A percentile compares a stretch with the other conserved stretches of the same genome.
These are phyloP conservation scores for Meliscaeva auricollis DNA, from an alignment of 2,888 invertebrate genomes.

Conservation along the genomic window DNA sequence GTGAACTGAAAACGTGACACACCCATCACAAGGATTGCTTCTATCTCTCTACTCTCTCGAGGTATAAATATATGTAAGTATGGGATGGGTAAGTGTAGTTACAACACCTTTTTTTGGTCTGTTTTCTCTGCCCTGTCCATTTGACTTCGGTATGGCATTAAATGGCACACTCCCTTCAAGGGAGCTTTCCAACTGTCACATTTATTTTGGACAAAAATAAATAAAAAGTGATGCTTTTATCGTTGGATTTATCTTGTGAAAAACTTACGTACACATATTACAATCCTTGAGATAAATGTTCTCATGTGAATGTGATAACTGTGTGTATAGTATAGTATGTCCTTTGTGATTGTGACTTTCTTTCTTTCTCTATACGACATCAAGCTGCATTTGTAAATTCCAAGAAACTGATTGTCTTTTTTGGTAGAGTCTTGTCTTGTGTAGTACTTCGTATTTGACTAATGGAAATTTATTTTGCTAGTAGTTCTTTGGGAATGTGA, in stretches of 20 bases:
- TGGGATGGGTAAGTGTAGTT: neutral
- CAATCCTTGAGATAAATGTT: constrained; percentile 1
- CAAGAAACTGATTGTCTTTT: neutral
- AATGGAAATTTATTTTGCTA: constrained; percentile 10
- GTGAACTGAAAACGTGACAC: constrained; percentile 64
- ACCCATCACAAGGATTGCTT: constrained; percentile 17
- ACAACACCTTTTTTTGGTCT: neutral
- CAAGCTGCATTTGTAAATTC: neutral
- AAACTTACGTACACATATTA: constrained; percentile 8
- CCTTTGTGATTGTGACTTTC: constrained; percentile 19
- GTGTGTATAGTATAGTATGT: too few relatives aligned
- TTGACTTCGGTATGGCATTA: constrained; percentile 32
- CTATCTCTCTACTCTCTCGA: constrained; percentile 25
- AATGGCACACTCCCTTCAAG: constrained; percentile 41
- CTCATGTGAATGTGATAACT: constrained; percentile 27
- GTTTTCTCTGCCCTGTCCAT: neutral
- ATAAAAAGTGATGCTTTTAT: constrained; percentile 54
- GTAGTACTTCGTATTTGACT: neutral
- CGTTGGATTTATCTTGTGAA: constrained; percentile 18
- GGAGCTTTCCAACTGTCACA: constrained; percentile 38
- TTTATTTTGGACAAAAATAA: constrained; percentile 43
- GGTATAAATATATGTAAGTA: neutral
- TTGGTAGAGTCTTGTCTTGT: neutral
- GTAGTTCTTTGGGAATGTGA: neutral
- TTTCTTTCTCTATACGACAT: neutral